phyloP scores from a whole-genome alignment of 2,113 vertebrate species.

The Corythornis madagascariensis region DNA sequence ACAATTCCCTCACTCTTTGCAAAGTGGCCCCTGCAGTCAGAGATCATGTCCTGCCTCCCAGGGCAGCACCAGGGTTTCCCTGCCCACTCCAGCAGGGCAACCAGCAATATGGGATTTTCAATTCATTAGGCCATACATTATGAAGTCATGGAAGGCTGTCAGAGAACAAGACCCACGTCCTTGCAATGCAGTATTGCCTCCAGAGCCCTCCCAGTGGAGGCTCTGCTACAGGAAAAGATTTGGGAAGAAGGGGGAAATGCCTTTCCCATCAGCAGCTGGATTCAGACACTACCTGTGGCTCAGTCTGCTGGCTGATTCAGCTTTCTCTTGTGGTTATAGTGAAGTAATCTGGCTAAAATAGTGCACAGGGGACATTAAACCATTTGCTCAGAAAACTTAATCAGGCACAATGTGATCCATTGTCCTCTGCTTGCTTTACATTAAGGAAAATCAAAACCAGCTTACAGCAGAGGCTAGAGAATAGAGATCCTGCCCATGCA shows the following conservation, averaged over 20 bases:
- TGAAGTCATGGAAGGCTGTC: background rate
- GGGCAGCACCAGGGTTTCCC: background rate
- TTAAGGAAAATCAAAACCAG: conserved; percentile 53
- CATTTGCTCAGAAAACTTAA: background rate
- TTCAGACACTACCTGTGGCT: conserved; percentile 53
- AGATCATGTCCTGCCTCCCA: background rate
- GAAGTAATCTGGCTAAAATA: conserved; percentile 7
- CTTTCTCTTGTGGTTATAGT: conserved; percentile 9
- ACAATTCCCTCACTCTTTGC: background rate
- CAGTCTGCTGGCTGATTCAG: background rate
- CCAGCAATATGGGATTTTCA: background rate
- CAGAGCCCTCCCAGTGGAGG: background rate
- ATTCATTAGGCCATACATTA: background rate
- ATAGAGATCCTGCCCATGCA: background rate
- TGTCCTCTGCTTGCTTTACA: conserved; percentile 29
- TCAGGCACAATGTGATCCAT: background rate
- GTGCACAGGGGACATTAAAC: background rate
- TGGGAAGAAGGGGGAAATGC: background rate
- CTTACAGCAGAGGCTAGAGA: background rate
- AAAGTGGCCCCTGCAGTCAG: background rate
- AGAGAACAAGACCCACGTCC: background rate
- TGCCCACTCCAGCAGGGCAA: background rate
- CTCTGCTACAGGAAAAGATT: background rate
- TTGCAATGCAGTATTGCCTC: background rate
- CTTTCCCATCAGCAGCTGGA: conserved; percentile 27